Conservation (phyloP, 2,888 invertebrate genomes). For the Phania funesta region DNA sequence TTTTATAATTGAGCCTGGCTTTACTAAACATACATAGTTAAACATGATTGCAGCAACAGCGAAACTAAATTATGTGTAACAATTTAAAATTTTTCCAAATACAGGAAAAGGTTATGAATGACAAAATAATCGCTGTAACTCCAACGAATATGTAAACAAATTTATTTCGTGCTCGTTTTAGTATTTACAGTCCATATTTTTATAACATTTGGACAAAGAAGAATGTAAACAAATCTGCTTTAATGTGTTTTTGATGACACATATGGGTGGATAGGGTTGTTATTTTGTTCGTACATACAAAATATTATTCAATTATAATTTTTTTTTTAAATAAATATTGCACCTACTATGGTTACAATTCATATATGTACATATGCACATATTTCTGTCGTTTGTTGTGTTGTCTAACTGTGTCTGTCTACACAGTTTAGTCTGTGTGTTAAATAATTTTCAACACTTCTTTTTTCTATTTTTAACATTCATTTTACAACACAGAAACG, state of each 20-base stretch:
- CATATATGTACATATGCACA: background rate
- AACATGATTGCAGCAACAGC: background rate
- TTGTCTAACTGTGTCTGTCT: constrained; percentile 24
- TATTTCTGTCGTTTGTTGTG: background rate
- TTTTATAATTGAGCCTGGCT: no score
- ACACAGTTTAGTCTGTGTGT: constrained; percentile 6
- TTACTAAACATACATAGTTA: no score
- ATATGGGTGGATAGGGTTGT: background rate
- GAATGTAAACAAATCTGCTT: background rate
- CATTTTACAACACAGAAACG: background rate
- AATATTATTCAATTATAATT: constrained; percentile 42
- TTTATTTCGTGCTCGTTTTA: background rate
- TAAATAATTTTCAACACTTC: constrained; percentile 44
- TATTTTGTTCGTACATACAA: background rate
- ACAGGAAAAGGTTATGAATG: constrained; percentile 10
- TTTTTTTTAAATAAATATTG: constrained; percentile 20
- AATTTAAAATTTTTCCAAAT: background rate
- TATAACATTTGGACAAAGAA: background rate
- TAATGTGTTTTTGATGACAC: constrained; percentile 5
- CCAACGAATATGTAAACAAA: background rate
- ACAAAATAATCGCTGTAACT: constrained; percentile 20
- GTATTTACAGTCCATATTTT: background rate
- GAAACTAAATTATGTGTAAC: background rate
- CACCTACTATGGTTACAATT: background rate
- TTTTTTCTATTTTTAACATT: constrained; percentile 28